A percentile compares a stretch with the other conserved stretches of the same genome.
These are phyloP conservation scores for Bufotes viridis DNA, from an alignment of 2,797 vertebrate species.

Conservation along the genomic window DNA sequence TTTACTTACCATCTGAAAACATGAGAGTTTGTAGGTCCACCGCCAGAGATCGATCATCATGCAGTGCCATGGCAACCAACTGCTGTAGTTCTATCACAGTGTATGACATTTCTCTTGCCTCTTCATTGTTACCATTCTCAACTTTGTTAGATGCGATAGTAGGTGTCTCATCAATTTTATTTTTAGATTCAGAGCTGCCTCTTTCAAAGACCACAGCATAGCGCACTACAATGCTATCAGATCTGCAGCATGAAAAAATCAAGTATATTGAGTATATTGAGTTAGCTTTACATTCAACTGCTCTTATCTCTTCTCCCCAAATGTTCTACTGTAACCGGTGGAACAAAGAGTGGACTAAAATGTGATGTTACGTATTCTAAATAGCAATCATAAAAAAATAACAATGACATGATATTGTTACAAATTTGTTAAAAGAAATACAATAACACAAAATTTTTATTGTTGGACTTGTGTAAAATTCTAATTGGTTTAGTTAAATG, in stretches of 20 bases:
- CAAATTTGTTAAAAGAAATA: background rate
- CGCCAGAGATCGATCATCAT: conserved; percentile 81
- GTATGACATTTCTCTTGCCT: conserved; percentile 65
- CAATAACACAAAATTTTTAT: background rate
- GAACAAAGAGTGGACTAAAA: conserved; percentile 5
- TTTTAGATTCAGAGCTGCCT: conserved; percentile 66
- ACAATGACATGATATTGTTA: background rate
- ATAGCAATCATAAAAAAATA: background rate
- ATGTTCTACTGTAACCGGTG: background rate
- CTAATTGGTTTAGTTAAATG: background rate
- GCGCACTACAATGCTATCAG: conserved; percentile 79
- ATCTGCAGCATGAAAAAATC: conserved; percentile 70
- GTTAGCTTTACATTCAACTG: conserved; percentile 35
- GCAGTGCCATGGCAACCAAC: conserved; percentile 79
- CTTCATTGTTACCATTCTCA: conserved; percentile 68
- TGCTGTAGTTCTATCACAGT: conserved; percentile 76
- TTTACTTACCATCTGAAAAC: conserved; percentile 78
- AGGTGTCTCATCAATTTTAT: conserved; percentile 67
- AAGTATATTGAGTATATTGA: background rate
- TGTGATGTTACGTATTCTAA: background rate
- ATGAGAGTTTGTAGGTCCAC: conserved; percentile 81
- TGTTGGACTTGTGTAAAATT: background rate
- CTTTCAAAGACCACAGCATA: conserved; percentile 83
- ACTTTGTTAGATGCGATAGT: conserved; percentile 77
- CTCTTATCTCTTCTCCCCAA: conserved; percentile 39